Conservation (phyloP, 2,113 vertebrate species). For the Myotis davidii region DNA sequence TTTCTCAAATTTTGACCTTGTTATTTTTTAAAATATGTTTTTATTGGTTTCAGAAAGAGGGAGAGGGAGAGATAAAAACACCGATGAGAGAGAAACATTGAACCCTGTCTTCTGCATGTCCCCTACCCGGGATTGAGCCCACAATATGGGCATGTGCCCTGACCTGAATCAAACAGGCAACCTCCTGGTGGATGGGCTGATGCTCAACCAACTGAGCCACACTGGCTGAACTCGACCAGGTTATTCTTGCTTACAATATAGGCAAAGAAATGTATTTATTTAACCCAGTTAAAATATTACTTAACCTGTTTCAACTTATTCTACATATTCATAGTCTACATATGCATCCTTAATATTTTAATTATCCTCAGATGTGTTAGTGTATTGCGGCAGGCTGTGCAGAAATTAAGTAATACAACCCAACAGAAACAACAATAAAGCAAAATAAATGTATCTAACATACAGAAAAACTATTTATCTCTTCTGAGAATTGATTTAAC, state of each 20-base stretch:
- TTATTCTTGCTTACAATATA: background rate
- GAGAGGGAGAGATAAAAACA: too few relatives aligned
- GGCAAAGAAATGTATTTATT: conserved; percentile 17
- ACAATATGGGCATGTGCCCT: too few relatives aligned
- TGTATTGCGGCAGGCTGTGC: background rate
- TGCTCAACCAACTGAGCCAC: too few relatives aligned
- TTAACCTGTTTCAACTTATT: background rate
- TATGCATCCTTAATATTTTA: conserved; percentile 40
- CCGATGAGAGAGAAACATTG: too few relatives aligned
- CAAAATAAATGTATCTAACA: conserved; percentile 47
- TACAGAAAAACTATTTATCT: conserved; percentile 43
- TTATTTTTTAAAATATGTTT: background rate
- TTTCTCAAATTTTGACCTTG: background rate
- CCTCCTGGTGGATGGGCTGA: too few relatives aligned
- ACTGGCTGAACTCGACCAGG: background rate
- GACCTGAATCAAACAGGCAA: too few relatives aligned
- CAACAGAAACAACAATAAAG: background rate
- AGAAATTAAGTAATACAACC: background rate
- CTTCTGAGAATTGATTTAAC: conserved; percentile 58
- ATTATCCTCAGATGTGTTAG: background rate
- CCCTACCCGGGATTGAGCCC: too few relatives aligned
- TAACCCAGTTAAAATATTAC: background rate
- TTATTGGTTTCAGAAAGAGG: too few relatives aligned
- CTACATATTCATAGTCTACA: background rate
- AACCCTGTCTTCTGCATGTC: too few relatives aligned